Percentiles rank a stretch among this genome's conserved stretches.
These are phyloP conservation scores for Zygaena filipendulae DNA, from an alignment of 2,888 invertebrate species.

Conservation along the genomic window DNA sequence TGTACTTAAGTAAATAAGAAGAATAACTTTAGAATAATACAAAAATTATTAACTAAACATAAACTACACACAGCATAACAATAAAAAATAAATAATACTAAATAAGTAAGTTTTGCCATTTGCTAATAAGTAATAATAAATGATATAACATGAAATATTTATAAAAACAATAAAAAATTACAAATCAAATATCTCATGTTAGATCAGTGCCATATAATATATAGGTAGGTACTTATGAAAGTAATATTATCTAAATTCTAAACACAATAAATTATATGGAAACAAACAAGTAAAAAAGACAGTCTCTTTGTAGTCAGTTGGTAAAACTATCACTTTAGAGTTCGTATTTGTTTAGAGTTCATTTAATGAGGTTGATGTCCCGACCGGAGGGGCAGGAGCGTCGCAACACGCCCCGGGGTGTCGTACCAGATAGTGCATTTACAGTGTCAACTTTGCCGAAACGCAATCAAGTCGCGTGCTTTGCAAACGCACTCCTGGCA, in stretches of 20 bases:
- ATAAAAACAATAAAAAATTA: conserved; percentile 16
- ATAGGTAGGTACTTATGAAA: conserved; percentile 1
- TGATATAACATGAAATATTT: no score
- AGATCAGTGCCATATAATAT: conserved; percentile 7
- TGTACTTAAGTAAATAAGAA: no score
- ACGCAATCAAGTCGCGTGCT: conserved; percentile 63
- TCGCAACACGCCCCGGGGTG: conserved; percentile 78
- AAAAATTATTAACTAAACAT: no score
- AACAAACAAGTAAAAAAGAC: conserved; percentile 1
- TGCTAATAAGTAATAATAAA: no score
- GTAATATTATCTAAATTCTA: no score
- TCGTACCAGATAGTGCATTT: conserved; percentile 99
- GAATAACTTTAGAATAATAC: no score
- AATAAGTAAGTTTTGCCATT: no score
- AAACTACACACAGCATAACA: no score
- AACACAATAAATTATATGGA: conserved; percentile 14
- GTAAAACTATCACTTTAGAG: conserved; percentile 33
- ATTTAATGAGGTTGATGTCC: conserved; percentile 27
- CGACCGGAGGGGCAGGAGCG: conserved; percentile 43
- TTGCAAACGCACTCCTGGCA: conserved; percentile 99
- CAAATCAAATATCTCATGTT: conserved; percentile 13
- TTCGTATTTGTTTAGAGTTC: conserved; percentile 34
- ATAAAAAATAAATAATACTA: no score
- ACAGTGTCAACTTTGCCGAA: conserved; percentile 77
- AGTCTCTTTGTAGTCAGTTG: background rate